Percentiles rank a stretch among this genome's conserved stretches.
Evolutionary conservation across 37 sponge, comb jelly and placozoan species (phyloP).

Genomic region (Aplysina aerophoba): DNA sequence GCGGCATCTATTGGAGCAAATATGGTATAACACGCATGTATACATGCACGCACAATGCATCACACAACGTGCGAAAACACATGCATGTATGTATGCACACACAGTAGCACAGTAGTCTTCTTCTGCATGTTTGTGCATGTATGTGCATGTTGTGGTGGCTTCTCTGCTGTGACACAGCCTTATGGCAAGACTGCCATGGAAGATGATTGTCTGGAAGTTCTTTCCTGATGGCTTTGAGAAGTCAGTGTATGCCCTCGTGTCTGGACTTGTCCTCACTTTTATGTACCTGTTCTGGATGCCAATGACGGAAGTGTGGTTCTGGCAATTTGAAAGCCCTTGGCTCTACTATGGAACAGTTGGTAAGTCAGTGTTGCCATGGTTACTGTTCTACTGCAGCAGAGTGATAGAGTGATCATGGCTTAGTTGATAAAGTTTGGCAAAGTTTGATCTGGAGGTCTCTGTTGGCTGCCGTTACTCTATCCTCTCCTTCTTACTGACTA

Average conservation of each 20-base stretch:
- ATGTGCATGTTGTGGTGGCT: neutral
- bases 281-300: conserved; percentile 38
- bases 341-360: conserved; percentile 18
- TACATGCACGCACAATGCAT: too few relatives aligned
- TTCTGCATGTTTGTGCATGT: too few relatives aligned
- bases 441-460: too few relatives aligned
- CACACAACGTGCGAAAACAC: too few relatives aligned
- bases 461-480: too few relatives aligned
- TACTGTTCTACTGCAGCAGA: neutral
- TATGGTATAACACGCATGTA: too few relatives aligned
- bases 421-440: too few relatives aligned
- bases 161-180: neutral
- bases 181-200: conserved; percentile 12
- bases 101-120: too few relatives aligned
- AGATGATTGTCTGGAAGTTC: neutral
- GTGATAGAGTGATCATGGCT: neutral
- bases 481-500: too few relatives aligned
- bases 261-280: neutral
- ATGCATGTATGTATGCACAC: too few relatives aligned
- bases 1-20: too few relatives aligned
- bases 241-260: neutral
- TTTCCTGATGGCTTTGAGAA: conserved; percentile 31
- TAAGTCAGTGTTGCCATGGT: neutral
- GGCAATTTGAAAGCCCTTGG: conserved; percentile 12
- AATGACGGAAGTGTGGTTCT: neutral